These are phyloP conservation scores for Enhydra lutris DNA, from an alignment of 2,113 vertebrate species.

Conservation along the genomic window DNA sequence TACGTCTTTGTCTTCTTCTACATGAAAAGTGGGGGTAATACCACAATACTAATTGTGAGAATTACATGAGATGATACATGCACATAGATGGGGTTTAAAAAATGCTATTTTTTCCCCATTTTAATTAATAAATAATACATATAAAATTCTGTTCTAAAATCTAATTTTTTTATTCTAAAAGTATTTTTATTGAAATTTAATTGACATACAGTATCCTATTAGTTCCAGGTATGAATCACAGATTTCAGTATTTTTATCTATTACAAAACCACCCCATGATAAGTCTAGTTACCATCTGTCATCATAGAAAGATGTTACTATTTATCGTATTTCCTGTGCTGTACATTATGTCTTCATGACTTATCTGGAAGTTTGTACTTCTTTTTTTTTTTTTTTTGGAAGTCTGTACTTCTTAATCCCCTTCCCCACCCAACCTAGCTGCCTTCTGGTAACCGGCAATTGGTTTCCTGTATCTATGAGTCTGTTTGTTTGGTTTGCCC, in stretches of 20 bases:
- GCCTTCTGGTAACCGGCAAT: not conserved
- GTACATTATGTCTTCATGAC: not conserved
- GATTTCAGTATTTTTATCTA: not conserved
- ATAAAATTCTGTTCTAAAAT: conserved; percentile 37
- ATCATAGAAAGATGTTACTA: not conserved
- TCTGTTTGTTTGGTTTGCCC: not conserved
- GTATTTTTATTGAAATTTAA: not conserved
- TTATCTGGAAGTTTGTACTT: not conserved
- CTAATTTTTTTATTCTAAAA: not conserved
- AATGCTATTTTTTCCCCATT: not conserved
- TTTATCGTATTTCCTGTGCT: not conserved
- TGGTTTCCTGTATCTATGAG: not conserved
- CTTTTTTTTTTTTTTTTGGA: not conserved
- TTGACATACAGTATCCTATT: not conserved
- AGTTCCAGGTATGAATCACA: not conserved
- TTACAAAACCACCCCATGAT: not conserved
- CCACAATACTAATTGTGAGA: not conserved
- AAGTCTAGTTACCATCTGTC: not conserved
- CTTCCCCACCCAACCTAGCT: not conserved
- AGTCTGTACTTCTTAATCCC: not conserved
- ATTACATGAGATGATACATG: not conserved
- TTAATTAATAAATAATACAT: not conserved
- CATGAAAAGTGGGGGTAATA: not conserved
- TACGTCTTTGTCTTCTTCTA: not conserved
- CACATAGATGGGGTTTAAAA: not conserved